These are phyloP conservation scores for Centropristis striata DNA, from an alignment of 2,113 vertebrate genomes.

Conservation along the genomic window DNA sequence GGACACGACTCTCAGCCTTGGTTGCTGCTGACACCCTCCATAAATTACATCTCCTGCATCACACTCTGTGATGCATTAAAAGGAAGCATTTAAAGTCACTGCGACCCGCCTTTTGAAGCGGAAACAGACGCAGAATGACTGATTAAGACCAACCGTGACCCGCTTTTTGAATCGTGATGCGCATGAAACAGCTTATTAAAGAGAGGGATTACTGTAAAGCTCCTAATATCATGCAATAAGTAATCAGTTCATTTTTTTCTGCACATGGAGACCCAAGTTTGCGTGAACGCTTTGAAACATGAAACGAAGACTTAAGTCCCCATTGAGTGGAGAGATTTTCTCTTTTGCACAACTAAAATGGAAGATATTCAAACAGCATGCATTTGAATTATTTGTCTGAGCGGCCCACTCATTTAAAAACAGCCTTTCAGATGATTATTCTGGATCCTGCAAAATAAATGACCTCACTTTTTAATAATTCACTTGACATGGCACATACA, in stretches of 20 bases:
- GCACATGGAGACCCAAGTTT: constrained; percentile 28
- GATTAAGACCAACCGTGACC: constrained; percentile 50
- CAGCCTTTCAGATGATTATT: constrained; percentile 6
- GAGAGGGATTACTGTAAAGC: constrained; percentile 68
- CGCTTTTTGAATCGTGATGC: constrained; percentile 28
- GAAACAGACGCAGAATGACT: constrained; percentile 42
- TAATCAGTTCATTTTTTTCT: constrained; percentile 16
- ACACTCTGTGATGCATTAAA: constrained; percentile 23
- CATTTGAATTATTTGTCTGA: constrained; percentile 14
- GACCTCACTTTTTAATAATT: not conserved
- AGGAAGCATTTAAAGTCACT: constrained; percentile 32
- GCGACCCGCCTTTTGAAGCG: constrained; percentile 24
- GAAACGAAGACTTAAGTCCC: constrained; percentile 16
- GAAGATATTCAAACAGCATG: not conserved
- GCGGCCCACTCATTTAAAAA: not conserved
- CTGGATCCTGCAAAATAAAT: not conserved
- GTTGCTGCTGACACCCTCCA: constrained; percentile 42
- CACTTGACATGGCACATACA: not conserved
- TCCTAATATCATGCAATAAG: constrained; percentile 16
- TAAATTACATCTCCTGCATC: constrained; percentile 61
- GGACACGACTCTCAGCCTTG: constrained; percentile 59
- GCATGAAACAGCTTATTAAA: constrained; percentile 58
- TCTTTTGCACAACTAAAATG: constrained; percentile 7
- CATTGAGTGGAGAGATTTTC: constrained; percentile 33
- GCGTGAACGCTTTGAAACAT: constrained; percentile 38